These are phyloP conservation scores for Drosophila picticornis DNA, from an alignment of 2,888 invertebrate genomes.

Conservation along the genomic window DNA sequence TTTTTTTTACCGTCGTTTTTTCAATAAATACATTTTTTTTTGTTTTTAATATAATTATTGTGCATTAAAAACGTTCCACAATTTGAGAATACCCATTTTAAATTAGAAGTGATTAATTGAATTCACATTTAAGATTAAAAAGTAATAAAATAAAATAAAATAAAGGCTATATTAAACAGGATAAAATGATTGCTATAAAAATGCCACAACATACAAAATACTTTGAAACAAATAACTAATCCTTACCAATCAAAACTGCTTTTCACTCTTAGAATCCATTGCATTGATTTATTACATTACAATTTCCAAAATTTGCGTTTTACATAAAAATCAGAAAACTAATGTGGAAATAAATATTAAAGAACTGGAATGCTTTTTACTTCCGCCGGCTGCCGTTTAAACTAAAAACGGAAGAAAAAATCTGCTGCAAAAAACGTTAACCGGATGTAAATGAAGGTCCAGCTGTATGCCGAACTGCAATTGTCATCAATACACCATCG, in stretches of 20 bases:
- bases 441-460: conserved; percentile 79
- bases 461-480: conserved; percentile 80
- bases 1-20: too few relatives aligned
- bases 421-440: conserved; percentile 57
- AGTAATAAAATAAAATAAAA: too few relatives aligned
- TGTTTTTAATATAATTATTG: too few relatives aligned
- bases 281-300: not conserved
- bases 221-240: not conserved
- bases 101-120: too few relatives aligned
- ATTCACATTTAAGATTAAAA: too few relatives aligned
- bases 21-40: too few relatives aligned
- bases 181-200: not conserved
- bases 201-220: not conserved
- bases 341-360: conserved; percentile 53
- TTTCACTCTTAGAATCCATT: not conserved
- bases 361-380: conserved; percentile 45
- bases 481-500: conserved; percentile 68
- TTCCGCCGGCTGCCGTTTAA: conserved; percentile 62
- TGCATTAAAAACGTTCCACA: too few relatives aligned
- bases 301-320: not conserved
- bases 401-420: conserved; percentile 60
- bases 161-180: not conserved
- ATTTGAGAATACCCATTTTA: too few relatives aligned
- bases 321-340: conserved; percentile 15
- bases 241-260: rapidly evolving